These are phyloP conservation scores for Ochropleura leucogaster DNA, from an alignment of 2,888 invertebrate species.

Conservation along the genomic window DNA sequence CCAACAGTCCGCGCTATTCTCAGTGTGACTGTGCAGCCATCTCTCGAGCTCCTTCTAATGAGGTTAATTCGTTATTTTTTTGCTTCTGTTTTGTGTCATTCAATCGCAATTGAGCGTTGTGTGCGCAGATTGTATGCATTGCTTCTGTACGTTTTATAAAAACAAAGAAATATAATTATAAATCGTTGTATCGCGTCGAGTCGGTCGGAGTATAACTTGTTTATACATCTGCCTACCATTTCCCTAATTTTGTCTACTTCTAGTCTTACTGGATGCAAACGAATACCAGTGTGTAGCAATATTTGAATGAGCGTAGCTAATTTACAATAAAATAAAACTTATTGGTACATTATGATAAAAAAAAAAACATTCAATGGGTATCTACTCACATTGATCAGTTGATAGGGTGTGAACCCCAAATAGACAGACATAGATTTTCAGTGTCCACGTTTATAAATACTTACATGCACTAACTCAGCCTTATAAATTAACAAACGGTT, in stretches of 20 bases:
- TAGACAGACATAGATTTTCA: background rate
- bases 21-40: background rate
- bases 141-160: background rate
- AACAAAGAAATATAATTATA: background rate
- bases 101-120: background rate
- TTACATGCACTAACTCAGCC: background rate
- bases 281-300: background rate
- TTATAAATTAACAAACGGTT: background rate
- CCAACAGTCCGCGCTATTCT: background rate
- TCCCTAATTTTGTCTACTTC: background rate
- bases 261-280: background rate
- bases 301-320: background rate
- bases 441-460: background rate
- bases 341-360: background rate
- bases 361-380: background rate
- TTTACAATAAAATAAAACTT: background rate
- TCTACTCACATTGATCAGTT: background rate
- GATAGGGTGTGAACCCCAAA: background rate
- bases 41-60: constrained; percentile 11
- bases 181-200: background rate
- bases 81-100: background rate
- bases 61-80: constrained; percentile 24
- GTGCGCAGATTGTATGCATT: background rate
- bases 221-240: background rate
- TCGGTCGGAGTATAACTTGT: background rate